These are phyloP conservation scores for Euproctis similis DNA, from an alignment of 2,888 invertebrate species.

Conservation along the genomic window DNA sequence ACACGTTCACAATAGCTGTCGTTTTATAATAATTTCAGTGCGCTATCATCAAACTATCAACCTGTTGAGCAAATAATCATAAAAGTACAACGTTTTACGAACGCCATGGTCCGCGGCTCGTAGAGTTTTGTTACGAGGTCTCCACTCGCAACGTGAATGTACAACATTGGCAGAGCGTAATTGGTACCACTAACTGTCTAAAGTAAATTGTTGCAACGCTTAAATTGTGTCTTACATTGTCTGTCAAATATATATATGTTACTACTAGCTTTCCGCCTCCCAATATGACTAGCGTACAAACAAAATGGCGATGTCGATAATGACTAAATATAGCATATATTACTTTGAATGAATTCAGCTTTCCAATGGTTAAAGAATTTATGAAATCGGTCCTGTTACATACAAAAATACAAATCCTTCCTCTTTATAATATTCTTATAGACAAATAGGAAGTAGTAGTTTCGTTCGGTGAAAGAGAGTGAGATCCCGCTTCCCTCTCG, in stretches of 20 bases:
- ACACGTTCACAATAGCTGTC: conserved; percentile 16
- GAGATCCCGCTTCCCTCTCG: too few species aligned
- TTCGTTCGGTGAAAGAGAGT: too few species aligned
- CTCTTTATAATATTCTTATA: too few species aligned
- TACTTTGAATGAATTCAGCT: too few species aligned
- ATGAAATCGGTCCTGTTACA: conserved; percentile 11
- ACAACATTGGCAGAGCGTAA: conserved; percentile 24
- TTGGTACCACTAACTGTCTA: conserved; percentile 23
- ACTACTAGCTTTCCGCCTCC: too few species aligned
- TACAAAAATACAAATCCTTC: conserved; percentile 2
- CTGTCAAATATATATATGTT: conserved; percentile 25
- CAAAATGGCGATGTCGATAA: too few species aligned
- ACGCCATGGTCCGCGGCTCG: conserved; percentile 14
- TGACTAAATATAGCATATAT: too few species aligned
- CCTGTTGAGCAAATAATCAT: conserved; percentile 61
- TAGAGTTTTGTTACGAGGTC: conserved; percentile 24
- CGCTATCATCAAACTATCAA: conserved; percentile 28
- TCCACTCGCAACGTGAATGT: conserved; percentile 19
- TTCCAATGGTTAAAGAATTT: too few species aligned
- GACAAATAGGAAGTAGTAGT: too few species aligned
- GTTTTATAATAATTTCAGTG: conserved; percentile 22
- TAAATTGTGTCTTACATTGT: conserved; percentile 41
- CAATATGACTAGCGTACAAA: too few species aligned
- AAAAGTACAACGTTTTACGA: conserved; percentile 33
- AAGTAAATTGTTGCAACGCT: conserved; percentile 42